These are phyloP conservation scores for Adelges cooleyi DNA, from an alignment of 1,140 invertebrate species.

Conservation along the genomic window DNA sequence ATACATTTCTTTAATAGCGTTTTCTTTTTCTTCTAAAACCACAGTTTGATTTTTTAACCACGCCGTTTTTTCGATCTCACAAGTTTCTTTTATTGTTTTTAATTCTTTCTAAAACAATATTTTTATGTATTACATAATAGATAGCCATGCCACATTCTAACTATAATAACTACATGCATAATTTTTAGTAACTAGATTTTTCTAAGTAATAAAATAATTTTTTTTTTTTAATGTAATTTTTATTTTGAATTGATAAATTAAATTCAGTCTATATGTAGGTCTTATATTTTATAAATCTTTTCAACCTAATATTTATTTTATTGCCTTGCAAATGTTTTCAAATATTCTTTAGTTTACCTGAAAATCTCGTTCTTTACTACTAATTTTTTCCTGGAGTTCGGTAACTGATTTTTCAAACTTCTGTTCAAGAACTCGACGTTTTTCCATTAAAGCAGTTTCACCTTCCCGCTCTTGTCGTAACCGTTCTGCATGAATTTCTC, in stretches of 20 bases:
- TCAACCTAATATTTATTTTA: too few species aligned
- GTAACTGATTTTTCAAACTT: constrained; percentile 31
- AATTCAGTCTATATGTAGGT: too few species aligned
- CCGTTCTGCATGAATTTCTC: constrained; percentile 43
- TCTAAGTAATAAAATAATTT: not conserved
- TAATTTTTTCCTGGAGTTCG: constrained; percentile 31
- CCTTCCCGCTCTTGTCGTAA: constrained; percentile 38
- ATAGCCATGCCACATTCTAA: not conserved
- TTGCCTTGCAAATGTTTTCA: too few species aligned
- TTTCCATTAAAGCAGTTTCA: constrained; percentile 30
- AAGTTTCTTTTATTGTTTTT: constrained; percentile 43
- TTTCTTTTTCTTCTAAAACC: constrained; percentile 46
- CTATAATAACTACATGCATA: too few species aligned
- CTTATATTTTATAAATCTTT: too few species aligned
- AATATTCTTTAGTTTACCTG: constrained; percentile 18
- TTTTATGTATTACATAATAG: not conserved
- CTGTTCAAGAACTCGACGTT: constrained; percentile 30
- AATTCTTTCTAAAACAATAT: constrained; percentile 40
- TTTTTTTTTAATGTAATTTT: too few species aligned
- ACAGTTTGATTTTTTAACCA: constrained; percentile 44
- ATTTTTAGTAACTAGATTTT: not conserved
- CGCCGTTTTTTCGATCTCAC: constrained; percentile 45
- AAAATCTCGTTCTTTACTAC: constrained; percentile 30
- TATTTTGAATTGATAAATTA: too few species aligned
- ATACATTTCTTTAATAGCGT: constrained; percentile 46